Conservation (phyloP, 2,797 vertebrate species). For the Danio tinwini region DNA sequence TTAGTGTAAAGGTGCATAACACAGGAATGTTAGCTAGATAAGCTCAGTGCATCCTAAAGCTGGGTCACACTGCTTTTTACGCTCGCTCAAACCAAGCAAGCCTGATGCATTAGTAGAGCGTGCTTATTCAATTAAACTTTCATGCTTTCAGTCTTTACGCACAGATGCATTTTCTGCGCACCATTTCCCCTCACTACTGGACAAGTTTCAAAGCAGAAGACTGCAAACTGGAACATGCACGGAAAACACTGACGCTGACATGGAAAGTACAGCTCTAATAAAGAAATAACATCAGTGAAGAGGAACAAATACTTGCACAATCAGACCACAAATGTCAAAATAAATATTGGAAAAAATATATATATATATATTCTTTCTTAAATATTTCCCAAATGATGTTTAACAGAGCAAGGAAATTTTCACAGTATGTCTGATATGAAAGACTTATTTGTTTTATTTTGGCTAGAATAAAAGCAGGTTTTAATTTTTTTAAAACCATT, state of each 20-base stretch:
- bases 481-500: too few species aligned
- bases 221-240: background rate
- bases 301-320: constrained; percentile 29
- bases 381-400: too few species aligned
- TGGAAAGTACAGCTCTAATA: background rate
- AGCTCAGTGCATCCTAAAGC: constrained; percentile 26
- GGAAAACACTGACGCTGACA: background rate
- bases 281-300: constrained; percentile 7
- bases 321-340: background rate
- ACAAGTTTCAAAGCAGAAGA: background rate
- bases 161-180: constrained; percentile 8
- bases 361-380: too few species aligned
- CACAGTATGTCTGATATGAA: too few species aligned
- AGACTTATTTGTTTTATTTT: too few species aligned
- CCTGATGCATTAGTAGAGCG: constrained; percentile 26
- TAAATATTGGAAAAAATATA: background rate
- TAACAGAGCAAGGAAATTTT: too few species aligned
- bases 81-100: constrained; percentile 21
- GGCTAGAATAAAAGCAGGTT: too few species aligned
- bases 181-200: background rate
- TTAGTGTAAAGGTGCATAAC: too few species aligned
- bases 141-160: constrained; percentile 7
- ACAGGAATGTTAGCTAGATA: background rate
- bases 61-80: constrained; percentile 40
- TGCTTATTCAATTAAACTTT: constrained; percentile 32